These are phyloP conservation scores for Pteronotus mesoamericanus DNA, from an alignment of 2,797 vertebrate species.

Conservation along the genomic window DNA sequence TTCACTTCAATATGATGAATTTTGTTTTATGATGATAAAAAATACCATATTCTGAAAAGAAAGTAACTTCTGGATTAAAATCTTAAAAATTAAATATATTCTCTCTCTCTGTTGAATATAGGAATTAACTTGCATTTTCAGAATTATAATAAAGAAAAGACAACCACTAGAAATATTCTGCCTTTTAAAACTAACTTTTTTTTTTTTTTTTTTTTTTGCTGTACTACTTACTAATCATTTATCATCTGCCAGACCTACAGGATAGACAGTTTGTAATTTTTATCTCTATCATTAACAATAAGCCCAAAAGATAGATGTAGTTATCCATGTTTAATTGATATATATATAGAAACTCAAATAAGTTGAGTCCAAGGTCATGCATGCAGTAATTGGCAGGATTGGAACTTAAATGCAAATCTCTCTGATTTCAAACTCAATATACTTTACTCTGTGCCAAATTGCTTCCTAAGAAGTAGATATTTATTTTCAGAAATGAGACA, in stretches of 20 bases:
- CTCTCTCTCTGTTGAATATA: neutral
- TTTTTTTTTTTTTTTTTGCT: neutral
- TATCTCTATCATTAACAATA: neutral
- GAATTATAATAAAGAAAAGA: neutral
- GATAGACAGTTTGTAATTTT: neutral
- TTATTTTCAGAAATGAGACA: slow-evolving; percentile 32
- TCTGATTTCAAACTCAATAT: neutral
- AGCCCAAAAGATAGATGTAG: neutral
- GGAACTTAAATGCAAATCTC: neutral
- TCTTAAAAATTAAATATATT: slow-evolving; percentile 9
- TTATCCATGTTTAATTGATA: neutral
- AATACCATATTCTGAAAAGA: slow-evolving; percentile 19
- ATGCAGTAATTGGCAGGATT: neutral
- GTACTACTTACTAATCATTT: neutral
- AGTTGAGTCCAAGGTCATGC: neutral
- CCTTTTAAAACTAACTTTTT: slow-evolving; percentile 3
- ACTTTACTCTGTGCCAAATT: neutral
- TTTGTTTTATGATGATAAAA: slow-evolving; percentile 43
- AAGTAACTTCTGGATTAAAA: slow-evolving; percentile 31
- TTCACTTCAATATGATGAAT: slow-evolving; percentile 35
- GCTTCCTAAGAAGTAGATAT: neutral
- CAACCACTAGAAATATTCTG: slow-evolving; percentile 13
- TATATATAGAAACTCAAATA: neutral
- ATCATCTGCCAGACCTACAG: neutral
- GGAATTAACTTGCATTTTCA: slow-evolving; percentile 24